These are phyloP conservation scores for Biston stratarius DNA, from an alignment of 2,888 invertebrate species.

Conservation along the genomic window DNA sequence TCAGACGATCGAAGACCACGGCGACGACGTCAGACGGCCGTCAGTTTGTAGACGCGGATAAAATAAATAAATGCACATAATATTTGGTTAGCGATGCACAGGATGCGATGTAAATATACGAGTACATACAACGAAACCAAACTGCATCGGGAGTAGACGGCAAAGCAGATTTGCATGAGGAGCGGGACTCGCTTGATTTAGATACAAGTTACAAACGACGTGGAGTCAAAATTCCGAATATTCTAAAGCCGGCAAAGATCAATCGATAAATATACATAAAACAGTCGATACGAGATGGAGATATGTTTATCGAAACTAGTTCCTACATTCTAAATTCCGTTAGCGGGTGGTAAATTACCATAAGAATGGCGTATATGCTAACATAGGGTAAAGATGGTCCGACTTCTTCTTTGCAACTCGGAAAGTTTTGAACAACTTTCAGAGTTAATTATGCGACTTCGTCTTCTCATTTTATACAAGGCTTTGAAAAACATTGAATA, in stretches of 20 bases:
- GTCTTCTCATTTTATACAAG: slow-evolving; percentile 17
- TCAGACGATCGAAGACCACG: slow-evolving; percentile 54
- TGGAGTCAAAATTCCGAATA: slow-evolving; percentile 42
- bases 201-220: slow-evolving; percentile 49
- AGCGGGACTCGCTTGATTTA: slow-evolving; percentile 67
- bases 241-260: slow-evolving; percentile 53
- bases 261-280: slow-evolving; percentile 54
- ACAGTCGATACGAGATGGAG: slow-evolving; percentile 38
- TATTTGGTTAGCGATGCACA: slow-evolving; percentile 75
- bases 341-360: slow-evolving; percentile 62
- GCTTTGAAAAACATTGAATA: slow-evolving; percentile 23
- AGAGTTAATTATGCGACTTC: slow-evolving; percentile 61
- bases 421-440: slow-evolving; percentile 51
- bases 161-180: slow-evolving; percentile 69
- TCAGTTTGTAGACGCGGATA: slow-evolving; percentile 58
- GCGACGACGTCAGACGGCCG: slow-evolving; percentile 55
- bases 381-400: slow-evolving; percentile 53
- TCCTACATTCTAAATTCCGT: slow-evolving; percentile 57
- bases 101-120: slow-evolving; percentile 56
- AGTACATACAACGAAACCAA: slow-evolving; percentile 56
- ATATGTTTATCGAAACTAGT: slow-evolving; percentile 53
- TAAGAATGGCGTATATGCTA: slow-evolving; percentile 69
- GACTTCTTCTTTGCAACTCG: slow-evolving; percentile 40
- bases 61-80: slow-evolving; percentile 83
- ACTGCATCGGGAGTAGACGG: slow-evolving; percentile 57